phyloP scores from a whole-genome alignment of 2,113 vertebrate genomes.

The Micronisus gabar region DNA sequence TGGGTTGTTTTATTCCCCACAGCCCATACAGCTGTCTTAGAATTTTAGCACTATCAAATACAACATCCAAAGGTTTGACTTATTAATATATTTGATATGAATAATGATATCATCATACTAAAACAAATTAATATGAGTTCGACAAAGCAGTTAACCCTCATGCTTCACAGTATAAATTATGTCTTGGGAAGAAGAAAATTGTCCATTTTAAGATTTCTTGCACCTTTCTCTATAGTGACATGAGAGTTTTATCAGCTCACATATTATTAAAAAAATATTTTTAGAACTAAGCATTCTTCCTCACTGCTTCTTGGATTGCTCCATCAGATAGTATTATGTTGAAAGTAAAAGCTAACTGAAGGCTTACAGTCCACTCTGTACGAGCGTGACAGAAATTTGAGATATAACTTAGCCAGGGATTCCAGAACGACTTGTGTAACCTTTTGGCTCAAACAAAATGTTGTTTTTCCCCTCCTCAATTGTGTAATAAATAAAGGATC shows the following conservation, averaged over 20 bases:
- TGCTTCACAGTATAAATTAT: background rate
- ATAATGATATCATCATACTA: background rate
- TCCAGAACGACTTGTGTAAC: background rate
- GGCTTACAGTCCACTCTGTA: background rate
- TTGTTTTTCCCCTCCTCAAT: background rate
- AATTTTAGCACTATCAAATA: background rate
- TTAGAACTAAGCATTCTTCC: background rate
- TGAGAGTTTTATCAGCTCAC: background rate
- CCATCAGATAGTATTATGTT: background rate
- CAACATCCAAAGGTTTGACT: background rate
- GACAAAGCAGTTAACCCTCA: background rate
- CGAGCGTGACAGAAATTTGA: background rate
- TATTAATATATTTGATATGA: background rate
- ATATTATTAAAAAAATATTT: background rate
- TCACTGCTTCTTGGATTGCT: background rate
- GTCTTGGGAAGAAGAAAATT: background rate
- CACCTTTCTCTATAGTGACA: background rate
- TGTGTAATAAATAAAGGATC: slow-evolving; percentile 11
- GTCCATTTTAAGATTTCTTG: background rate
- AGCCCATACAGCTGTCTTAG: slow-evolving; percentile 11
- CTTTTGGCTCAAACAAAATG: background rate
- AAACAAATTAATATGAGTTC: background rate
- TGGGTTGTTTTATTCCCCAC: background rate
- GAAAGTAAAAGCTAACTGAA: background rate
- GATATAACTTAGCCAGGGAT: background rate